A percentile compares a stretch with the other conserved stretches of the same genome.
Evolutionary conservation across 2,113 vertebrate genomes (phyloP).

Genomic region (Cyprinodon brontotheroides): DNA sequence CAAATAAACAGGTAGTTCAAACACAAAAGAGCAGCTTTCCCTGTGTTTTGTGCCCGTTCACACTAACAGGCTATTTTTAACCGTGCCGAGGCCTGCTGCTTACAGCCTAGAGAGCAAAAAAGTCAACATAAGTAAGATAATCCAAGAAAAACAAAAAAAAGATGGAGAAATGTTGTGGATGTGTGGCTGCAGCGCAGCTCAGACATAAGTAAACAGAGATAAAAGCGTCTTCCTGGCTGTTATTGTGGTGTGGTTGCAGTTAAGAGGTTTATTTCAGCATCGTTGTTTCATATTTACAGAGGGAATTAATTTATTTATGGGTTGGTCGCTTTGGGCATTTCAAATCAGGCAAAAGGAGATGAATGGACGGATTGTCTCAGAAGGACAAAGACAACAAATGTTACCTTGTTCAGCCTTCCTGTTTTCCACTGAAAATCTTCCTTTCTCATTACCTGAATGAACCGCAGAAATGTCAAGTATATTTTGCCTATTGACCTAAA

Average conservation of each 20-base stretch:
- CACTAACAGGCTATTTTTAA: constrained; percentile 59
- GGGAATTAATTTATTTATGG: constrained; percentile 22
- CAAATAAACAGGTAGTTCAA: constrained; percentile 54
- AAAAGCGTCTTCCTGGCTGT: neutral
- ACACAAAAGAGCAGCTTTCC: constrained; percentile 23
- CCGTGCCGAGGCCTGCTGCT: constrained; percentile 43
- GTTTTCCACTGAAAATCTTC: neutral
- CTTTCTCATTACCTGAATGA: neutral
- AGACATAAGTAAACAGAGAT: constrained; percentile 11
- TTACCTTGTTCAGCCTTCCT: neutral
- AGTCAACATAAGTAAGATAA: constrained; percentile 60
- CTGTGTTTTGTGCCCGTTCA: constrained; percentile 51
- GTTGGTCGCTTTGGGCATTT: constrained; percentile 42
- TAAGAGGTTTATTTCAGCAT: neutral
- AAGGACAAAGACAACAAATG: too few species aligned
- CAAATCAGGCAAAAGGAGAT: constrained; percentile 24
- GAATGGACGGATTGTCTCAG: too few species aligned
- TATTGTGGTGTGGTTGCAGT: neutral
- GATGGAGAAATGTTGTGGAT: neutral
- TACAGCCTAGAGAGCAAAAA: constrained; percentile 42
- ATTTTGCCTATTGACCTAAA: too few species aligned
- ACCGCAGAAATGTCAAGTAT: neutral
- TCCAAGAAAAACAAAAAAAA: constrained; percentile 48
- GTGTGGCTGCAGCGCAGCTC: constrained; percentile 21
- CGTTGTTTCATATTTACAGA: constrained; percentile 26